phyloP scores from a whole-genome alignment of 2,888 invertebrate genomes.

The Torymus auratus region DNA sequence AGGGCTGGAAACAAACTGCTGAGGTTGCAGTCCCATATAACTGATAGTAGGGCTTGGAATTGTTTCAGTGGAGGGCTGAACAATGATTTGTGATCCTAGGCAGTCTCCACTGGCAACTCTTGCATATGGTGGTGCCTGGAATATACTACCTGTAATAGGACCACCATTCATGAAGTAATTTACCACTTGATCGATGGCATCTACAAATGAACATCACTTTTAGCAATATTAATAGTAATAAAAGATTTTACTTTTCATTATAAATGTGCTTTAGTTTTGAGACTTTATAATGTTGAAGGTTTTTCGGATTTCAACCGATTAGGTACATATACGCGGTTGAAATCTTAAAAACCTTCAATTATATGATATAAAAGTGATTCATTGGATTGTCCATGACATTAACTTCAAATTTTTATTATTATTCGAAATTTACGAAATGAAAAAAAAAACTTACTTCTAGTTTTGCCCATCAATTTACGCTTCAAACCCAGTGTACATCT shows the following conservation, averaged over 20 bases:
- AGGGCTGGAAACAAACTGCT: not conserved
- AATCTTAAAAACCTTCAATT: too few species aligned
- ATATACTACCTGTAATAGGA: conserved; percentile 59
- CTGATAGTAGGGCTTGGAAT: not conserved
- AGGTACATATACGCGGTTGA: too few species aligned
- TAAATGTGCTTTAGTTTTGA: too few species aligned
- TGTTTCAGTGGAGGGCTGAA: conserved; percentile 14
- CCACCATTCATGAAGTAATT: conserved; percentile 69
- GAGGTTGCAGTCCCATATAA: conserved; percentile 7
- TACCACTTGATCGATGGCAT: conserved; percentile 66
- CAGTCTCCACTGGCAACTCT: conserved; percentile 4
- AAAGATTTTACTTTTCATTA: too few species aligned
- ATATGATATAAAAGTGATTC: too few species aligned
- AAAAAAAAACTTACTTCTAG: conserved; percentile 45
- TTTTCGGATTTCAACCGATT: too few species aligned
- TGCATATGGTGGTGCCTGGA: conserved; percentile 40
- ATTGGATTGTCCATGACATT: too few species aligned
- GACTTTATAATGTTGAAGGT: too few species aligned
- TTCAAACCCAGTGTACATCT: conserved; percentile 53
- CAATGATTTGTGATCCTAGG: conserved; percentile 3
- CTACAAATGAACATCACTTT: conserved; percentile 56
- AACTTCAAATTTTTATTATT: too few species aligned
- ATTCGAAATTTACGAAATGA: too few species aligned
- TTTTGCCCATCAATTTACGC: not conserved
- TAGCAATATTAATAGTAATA: too few species aligned